These are phyloP conservation scores for Eulemur macaco DNA, from an alignment of 2,113 vertebrate genomes.

Conservation along the genomic window DNA sequence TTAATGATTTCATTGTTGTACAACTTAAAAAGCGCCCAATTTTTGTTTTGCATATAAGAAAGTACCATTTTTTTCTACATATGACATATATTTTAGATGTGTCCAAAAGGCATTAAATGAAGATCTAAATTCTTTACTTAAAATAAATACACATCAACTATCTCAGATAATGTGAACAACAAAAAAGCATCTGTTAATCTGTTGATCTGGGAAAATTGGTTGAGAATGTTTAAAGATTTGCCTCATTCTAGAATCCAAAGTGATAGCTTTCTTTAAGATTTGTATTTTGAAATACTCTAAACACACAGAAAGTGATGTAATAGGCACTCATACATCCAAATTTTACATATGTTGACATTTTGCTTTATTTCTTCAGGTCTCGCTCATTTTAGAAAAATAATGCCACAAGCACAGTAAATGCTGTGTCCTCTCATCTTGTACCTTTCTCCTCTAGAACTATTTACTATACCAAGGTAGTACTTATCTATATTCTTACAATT, in stretches of 20 bases:
- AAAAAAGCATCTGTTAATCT: neutral
- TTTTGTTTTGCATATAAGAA: neutral
- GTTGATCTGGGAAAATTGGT: neutral
- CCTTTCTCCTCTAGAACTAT: neutral
- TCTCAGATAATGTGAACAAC: neutral
- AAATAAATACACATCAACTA: neutral
- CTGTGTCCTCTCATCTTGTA: neutral
- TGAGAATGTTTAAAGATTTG: neutral
- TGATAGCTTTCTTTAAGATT: neutral
- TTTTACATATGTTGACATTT: slow-evolving; percentile 24
- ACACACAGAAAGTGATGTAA: neutral
- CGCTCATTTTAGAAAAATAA: neutral
- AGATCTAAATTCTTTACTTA: neutral
- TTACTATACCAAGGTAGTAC: neutral
- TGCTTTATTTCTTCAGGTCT: neutral
- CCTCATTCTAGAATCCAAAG: neutral
- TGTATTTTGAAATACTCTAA: slow-evolving; percentile 10
- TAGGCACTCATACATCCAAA: neutral
- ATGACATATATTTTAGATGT: neutral
- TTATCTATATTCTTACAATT: slow-evolving; percentile 21
- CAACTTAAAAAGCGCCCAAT: neutral
- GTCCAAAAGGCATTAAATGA: neutral
- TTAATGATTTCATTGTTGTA: slow-evolving; percentile 23
- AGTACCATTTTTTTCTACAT: neutral
- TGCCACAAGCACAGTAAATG: neutral